These are phyloP conservation scores for Perodicticus potto DNA, from an alignment of 2,797 vertebrate genomes.

Conservation along the genomic window DNA sequence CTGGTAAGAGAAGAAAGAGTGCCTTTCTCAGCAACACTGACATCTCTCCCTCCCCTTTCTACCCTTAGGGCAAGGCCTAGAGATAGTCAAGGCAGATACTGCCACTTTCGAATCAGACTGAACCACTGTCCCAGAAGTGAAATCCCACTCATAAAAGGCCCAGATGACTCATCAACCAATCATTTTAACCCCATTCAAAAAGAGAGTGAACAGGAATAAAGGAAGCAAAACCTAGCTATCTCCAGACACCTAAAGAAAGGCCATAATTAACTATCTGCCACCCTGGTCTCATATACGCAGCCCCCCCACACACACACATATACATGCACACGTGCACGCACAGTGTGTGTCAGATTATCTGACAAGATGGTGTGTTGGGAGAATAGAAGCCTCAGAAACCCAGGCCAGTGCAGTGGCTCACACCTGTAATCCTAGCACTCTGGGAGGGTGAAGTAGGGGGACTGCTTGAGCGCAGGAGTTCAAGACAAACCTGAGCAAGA, in stretches of 20 bases:
- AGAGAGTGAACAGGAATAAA: slow-evolving; percentile 15
- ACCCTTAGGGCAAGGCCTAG: neutral
- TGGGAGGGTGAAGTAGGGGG: neutral
- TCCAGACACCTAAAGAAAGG: slow-evolving; percentile 10
- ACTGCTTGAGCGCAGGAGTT: neutral
- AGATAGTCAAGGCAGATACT: slow-evolving; percentile 11
- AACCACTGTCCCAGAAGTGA: neutral
- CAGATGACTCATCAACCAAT: neutral
- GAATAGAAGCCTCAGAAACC: neutral
- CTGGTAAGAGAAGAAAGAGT: neutral
- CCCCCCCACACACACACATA: no score
- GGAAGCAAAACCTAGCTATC: neutral
- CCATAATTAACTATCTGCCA: slow-evolving; percentile 14
- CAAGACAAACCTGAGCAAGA: neutral
- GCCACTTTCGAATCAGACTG: neutral
- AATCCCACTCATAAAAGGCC: neutral
- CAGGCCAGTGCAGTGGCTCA: neutral
- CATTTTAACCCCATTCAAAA: slow-evolving; percentile 52
- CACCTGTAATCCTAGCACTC: neutral
- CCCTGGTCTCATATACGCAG: neutral
- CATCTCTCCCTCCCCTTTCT: neutral
- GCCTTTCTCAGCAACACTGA: neutral
- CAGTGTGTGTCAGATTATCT: neutral
- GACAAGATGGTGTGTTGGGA: neutral
- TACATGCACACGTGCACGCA: neutral